Conservation (phyloP, 2,888 invertebrate species). For the Tiliacea aurago region DNA sequence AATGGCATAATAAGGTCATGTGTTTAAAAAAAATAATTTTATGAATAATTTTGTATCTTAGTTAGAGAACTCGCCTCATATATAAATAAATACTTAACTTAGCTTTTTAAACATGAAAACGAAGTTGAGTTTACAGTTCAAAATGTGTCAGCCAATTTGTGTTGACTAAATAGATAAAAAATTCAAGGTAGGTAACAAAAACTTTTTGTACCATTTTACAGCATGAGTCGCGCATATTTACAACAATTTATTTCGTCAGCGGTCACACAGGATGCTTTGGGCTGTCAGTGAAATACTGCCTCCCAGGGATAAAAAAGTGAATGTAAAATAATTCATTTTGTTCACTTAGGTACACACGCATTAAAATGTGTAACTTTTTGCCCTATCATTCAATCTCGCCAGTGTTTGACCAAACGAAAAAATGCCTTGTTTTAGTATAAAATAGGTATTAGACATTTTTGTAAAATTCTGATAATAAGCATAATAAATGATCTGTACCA, state of each 20-base stretch:
- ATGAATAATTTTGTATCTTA: background rate
- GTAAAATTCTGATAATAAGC: background rate
- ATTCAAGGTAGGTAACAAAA: slow-evolving; percentile 7
- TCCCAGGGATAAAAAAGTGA: background rate
- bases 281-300: slow-evolving; percentile 16
- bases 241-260: slow-evolving; percentile 19
- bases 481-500: background rate
- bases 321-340: slow-evolving; percentile 11
- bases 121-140: slow-evolving; percentile 5
- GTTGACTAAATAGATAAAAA: slow-evolving; percentile 4
- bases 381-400: background rate
- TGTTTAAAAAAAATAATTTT: background rate
- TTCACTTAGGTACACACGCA: background rate
- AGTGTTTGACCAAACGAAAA: background rate
- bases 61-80: background rate
- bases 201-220: slow-evolving; percentile 22
- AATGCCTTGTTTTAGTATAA: background rate
- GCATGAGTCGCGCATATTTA: slow-evolving; percentile 10
- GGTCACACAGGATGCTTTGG: slow-evolving; percentile 6
- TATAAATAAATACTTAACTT: background rate
- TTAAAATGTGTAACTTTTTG: background rate
- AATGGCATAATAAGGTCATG: background rate
- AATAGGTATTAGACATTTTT: background rate
- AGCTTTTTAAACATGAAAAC: background rate
- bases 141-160: background rate